These are phyloP conservation scores for Chloebia gouldiae DNA, from an alignment of 2,113 vertebrate species.

Conservation along the genomic window DNA sequence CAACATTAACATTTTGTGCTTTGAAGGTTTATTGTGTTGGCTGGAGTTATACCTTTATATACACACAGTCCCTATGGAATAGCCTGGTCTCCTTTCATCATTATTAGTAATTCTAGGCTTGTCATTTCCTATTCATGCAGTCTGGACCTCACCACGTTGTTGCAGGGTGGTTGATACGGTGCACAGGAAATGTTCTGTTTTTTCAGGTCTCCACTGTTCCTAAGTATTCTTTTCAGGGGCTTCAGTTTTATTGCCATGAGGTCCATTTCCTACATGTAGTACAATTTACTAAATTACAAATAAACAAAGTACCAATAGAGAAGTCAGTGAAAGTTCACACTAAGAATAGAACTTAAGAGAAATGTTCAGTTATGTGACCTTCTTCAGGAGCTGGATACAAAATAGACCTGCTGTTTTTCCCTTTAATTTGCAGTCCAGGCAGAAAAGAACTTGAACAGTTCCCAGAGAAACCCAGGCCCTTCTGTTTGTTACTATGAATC, in stretches of 20 bases:
- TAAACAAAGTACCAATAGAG: slow-evolving; percentile 58
- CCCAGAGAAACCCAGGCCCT: neutral
- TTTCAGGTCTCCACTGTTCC: slow-evolving; percentile 30
- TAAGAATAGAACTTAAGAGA: slow-evolving; percentile 78
- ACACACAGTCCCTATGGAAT: neutral
- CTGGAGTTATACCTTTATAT: slow-evolving; percentile 46
- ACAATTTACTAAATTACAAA: slow-evolving; percentile 63
- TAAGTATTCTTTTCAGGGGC: slow-evolving; percentile 44
- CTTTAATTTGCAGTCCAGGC: slow-evolving; percentile 16
- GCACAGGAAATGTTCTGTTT: slow-evolving; percentile 66
- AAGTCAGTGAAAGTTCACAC: slow-evolving; percentile 75
- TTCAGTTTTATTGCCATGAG: slow-evolving; percentile 35
- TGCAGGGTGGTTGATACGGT: neutral
- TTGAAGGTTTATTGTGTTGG: slow-evolving; percentile 58
- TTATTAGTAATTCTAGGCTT: neutral
- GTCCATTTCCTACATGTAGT: slow-evolving; percentile 69
- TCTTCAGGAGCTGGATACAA: slow-evolving; percentile 57
- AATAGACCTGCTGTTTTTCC: slow-evolving; percentile 49
- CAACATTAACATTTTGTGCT: slow-evolving; percentile 33
- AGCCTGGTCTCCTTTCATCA: slow-evolving; percentile 10
- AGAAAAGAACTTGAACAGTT: slow-evolving; percentile 3
- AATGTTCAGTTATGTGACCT: slow-evolving; percentile 72
- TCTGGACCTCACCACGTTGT: neutral
- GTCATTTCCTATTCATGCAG: slow-evolving; percentile 39
- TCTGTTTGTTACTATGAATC: slow-evolving; percentile 13